Base-by-base conservation (phyloP, 2,888 invertebrate genomes). In the Vannuccia rotundouncinata region DNA sequence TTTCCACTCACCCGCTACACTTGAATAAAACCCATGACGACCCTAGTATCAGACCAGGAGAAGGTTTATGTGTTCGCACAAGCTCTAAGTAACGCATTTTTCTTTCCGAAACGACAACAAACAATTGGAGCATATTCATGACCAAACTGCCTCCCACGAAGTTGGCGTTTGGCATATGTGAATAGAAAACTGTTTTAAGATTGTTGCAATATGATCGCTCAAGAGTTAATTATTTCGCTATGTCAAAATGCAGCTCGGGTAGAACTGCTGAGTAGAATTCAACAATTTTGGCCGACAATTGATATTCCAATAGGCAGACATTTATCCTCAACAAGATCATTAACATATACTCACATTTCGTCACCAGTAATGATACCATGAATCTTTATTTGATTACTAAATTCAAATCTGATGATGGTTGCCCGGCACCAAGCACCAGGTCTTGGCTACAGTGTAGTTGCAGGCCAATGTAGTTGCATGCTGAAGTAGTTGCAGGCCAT, bases 301-400 rank as follows among this genome's bases (percentile, higher is more conserved):
- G 45, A 17, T 45, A 17, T 45, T 10, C 17, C 45, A 45, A 45
- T 45, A 17, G 45, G 45, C 45, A 45, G 45, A 17, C 45, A 17
- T 17, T 45, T 5, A 10, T 10, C 5, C 10, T 45, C 17, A 5
- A 45, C 45, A 45, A 31, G 77, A 31, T 77, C 29, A 77, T 45
- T 22, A 77, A 31, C 31, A 59, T 77, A 77, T 59, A 77, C 77
- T 31, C 29, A 77, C 45, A 27, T 77, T 31, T 77, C 31, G 59
- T 77, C 77, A 77, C 77, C 77, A 77, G 45, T 77, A 59, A 77
- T 31, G 31, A 77, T 77, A 25, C 59, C 77, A 29, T 2, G 59
- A 31, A 59, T 25, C 45, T 25, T 25, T 31, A 30, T 75, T 75
- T 25, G 27, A 27, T 27, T 66, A 27, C 66, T 27, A 66, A 2